Conservation (phyloP, 2,888 invertebrate genomes). For the Parnassius smintheus region DNA sequence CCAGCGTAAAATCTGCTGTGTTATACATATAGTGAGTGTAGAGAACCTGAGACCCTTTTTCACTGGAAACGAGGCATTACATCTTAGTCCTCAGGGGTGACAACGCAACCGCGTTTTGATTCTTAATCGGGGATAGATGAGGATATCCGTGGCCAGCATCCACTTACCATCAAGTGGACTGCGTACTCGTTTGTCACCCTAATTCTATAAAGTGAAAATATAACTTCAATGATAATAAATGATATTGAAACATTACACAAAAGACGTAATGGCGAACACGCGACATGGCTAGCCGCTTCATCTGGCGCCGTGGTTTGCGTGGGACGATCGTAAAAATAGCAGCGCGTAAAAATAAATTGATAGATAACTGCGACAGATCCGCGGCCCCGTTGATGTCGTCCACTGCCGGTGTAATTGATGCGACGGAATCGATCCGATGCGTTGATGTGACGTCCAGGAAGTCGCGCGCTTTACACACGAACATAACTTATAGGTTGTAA, state of each 20-base stretch:
- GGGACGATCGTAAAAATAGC: neutral
- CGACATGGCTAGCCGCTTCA: neutral
- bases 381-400: neutral
- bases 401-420: neutral
- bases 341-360: constrained; percentile 1
- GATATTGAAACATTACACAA: neutral
- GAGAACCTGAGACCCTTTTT: too few species aligned
- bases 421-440: neutral
- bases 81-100: too few species aligned
- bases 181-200: too few species aligned
- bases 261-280: neutral
- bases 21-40: too few species aligned
- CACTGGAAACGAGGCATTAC: too few species aligned
- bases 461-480: neutral
- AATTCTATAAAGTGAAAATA: too few species aligned
- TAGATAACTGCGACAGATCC: neutral
- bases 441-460: neutral
- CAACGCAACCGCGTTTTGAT: too few species aligned
- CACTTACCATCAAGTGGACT: too few species aligned
- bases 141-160: too few species aligned
- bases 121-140: too few species aligned
- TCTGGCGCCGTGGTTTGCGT: constrained; percentile 1
- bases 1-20: too few species aligned
- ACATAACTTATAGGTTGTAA: too few species aligned
- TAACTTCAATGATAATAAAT: neutral